Evolutionary conservation across 2,888 invertebrate genomes (phyloP).

Genomic region (Perithous albicinctus): DNA sequence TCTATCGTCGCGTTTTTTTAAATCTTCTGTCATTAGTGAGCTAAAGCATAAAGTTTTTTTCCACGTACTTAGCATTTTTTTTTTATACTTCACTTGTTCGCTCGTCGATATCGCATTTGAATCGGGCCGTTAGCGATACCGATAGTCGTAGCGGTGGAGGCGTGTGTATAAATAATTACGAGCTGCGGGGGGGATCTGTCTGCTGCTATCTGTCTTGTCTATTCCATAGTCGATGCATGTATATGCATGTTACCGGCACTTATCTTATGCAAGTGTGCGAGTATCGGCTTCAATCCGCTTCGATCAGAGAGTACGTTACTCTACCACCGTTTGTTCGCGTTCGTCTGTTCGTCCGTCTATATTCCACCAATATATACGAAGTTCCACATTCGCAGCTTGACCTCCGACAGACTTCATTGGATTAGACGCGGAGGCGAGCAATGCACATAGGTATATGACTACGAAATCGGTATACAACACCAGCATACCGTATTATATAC

Average conservation of each 20-base stretch:
- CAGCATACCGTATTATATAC: slow-evolving; percentile 43
- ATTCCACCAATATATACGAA: background rate
- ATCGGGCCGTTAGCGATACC: slow-evolving; percentile 60
- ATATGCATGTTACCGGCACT: background rate
- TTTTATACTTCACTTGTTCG: slow-evolving; percentile 19
- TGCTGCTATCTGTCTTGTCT: slow-evolving; percentile 26
- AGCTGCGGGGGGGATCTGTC: slow-evolving; percentile 13
- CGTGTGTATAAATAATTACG: slow-evolving; percentile 41
- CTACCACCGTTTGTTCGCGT: slow-evolving; percentile 8
- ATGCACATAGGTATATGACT: slow-evolving; percentile 63
- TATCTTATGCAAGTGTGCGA: background rate
- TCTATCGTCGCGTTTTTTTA: slow-evolving; percentile 26
- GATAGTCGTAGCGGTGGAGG: slow-evolving; percentile 48
- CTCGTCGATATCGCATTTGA: slow-evolving; percentile 51
- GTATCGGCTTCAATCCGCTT: background rate
- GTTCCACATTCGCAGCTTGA: slow-evolving; percentile 24
- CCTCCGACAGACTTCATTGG: slow-evolving; percentile 65
- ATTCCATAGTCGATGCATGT: background rate
- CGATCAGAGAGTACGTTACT: slow-evolving; percentile 36
- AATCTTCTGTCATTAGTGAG: slow-evolving; percentile 5
- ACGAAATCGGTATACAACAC: slow-evolving; percentile 24
- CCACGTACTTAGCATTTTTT: slow-evolving; percentile 17
- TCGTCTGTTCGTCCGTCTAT: slow-evolving; percentile 25
- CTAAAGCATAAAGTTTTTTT: slow-evolving; percentile 30
- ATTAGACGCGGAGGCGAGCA: slow-evolving; percentile 74